Conservation (phyloP, 2,888 invertebrate genomes). For the Agrotis ipsilon region DNA sequence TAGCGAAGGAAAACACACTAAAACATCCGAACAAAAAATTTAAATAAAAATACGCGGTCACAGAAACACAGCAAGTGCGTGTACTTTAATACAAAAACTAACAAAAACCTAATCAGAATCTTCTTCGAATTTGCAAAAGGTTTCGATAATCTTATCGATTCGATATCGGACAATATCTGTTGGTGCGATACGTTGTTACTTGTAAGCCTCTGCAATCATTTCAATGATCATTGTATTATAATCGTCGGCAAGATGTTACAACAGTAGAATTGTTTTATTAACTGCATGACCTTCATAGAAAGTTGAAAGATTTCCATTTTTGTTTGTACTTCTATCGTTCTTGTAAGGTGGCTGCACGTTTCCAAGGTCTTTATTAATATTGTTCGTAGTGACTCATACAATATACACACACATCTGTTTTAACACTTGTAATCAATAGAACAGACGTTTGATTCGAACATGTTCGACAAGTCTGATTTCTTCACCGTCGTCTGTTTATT, state of each 20-base stretch:
- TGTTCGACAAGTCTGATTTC: slow-evolving; percentile 38
- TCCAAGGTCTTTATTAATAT: slow-evolving; percentile 42
- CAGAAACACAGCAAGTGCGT: slow-evolving; percentile 10
- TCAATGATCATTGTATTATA: slow-evolving; percentile 62
- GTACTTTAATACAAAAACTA: slow-evolving; percentile 36
- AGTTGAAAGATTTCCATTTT: slow-evolving; percentile 34
- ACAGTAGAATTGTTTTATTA: slow-evolving; percentile 24
- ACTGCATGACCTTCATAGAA: slow-evolving; percentile 45
- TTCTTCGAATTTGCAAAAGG: slow-evolving; percentile 51
- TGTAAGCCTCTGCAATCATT: slow-evolving; percentile 52
- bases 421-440: slow-evolving; percentile 47
- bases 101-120: slow-evolving; percentile 33
- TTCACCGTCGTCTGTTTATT: slow-evolving; percentile 37
- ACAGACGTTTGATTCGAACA: slow-evolving; percentile 24
- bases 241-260: slow-evolving; percentile 49
- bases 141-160: slow-evolving; percentile 68
- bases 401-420: slow-evolving; percentile 39
- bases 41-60: slow-evolving; percentile 1
- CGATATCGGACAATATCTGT: slow-evolving; percentile 61
- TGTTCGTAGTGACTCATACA: slow-evolving; percentile 39
- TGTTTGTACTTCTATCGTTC: slow-evolving; percentile 27
- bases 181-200: slow-evolving; percentile 42
- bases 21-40: slow-evolving; percentile 1
- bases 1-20: slow-evolving; percentile 3
- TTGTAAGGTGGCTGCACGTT: slow-evolving; percentile 24